Conservation (phyloP, 2,888 invertebrate species). For the Diarsia brunnea region DNA sequence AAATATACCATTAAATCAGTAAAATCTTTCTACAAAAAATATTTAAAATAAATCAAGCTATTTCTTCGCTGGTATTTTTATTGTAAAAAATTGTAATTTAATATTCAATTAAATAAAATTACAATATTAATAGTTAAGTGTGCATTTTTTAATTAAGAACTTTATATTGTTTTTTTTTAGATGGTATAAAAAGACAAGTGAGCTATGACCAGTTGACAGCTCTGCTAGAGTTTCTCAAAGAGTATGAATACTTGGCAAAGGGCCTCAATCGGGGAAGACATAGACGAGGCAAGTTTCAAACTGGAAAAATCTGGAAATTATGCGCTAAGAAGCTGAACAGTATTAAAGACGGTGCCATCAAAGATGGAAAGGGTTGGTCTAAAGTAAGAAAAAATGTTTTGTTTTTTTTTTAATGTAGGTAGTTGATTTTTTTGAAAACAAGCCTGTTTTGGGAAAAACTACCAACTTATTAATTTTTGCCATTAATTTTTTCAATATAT, state of each 20-base stretch:
- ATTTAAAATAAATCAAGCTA: not conserved
- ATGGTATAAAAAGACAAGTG: slow-evolving; percentile 74
- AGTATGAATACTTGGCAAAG: slow-evolving; percentile 77
- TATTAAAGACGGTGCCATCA: slow-evolving; percentile 73
- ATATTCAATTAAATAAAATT: too few species aligned
- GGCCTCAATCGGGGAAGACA: slow-evolving; percentile 75
- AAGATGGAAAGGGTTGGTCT: slow-evolving; percentile 83
- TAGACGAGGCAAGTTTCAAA: slow-evolving; percentile 76
- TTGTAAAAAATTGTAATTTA: too few species aligned
- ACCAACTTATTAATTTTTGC: not conserved
- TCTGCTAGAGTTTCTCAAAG: slow-evolving; percentile 77
- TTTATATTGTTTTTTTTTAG: slow-evolving; percentile 56
- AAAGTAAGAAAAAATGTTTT: slow-evolving; percentile 71
- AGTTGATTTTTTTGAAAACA: not conserved
- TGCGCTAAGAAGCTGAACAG: slow-evolving; percentile 79
- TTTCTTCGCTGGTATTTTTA: not conserved
- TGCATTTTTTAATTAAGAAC: not conserved
- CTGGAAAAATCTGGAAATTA: slow-evolving; percentile 77
- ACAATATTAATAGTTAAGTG: too few species aligned
- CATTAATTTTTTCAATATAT: not conserved
- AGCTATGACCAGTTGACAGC: slow-evolving; percentile 74
- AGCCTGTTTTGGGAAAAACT: too few species aligned
- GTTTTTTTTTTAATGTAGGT: not conserved
- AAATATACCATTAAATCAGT: not conserved
- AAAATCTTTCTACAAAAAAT: not conserved